phyloP scores from a whole-genome alignment of 2,113 vertebrate genomes.

The Budorcas taxicolor region DNA sequence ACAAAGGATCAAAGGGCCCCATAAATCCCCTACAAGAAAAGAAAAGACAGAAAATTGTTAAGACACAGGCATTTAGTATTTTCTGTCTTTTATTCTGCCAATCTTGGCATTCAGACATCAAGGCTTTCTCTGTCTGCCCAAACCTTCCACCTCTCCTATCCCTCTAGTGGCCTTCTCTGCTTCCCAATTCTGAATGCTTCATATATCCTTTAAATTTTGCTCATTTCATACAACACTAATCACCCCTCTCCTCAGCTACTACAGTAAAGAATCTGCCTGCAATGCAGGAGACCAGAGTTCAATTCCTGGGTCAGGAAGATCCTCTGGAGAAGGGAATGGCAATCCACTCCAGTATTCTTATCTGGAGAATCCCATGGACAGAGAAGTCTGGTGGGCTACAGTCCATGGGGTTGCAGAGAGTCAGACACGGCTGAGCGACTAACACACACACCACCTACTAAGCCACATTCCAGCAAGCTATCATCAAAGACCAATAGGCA shows the following conservation, averaged over 20 bases:
- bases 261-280: neutral
- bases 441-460: neutral
- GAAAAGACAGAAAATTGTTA: constrained; percentile 36
- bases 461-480: neutral
- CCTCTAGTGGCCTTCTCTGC: neutral
- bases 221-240: neutral
- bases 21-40: constrained; percentile 90
- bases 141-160: neutral
- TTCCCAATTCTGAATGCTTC: neutral
- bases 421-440: neutral
- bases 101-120: neutral
- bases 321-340: neutral
- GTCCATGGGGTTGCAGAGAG: neutral
- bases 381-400: neutral
- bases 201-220: neutral
- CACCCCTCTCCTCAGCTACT: neutral
- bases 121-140: neutral
- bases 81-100: neutral
- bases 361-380: neutral
- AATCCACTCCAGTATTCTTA: neutral
- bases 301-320: neutral
- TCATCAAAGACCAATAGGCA: neutral
- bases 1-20: constrained; percentile 96
- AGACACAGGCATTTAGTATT: neutral
- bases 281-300: neutral